Conservation (phyloP, 1,140 invertebrate genomes). For the Hylaeus volcanicus region DNA sequence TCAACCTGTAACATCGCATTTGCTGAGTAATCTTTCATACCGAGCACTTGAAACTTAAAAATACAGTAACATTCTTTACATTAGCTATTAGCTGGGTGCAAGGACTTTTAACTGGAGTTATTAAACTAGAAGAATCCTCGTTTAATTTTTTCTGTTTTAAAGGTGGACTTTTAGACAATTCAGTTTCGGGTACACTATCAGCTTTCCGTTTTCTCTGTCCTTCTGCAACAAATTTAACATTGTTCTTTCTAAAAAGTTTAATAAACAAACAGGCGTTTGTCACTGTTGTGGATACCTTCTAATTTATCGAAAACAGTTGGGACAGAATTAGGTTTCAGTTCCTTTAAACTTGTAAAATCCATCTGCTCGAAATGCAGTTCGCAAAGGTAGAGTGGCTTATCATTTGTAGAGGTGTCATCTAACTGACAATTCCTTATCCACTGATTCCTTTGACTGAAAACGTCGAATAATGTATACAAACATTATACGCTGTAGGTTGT, state of each 20-base stretch:
- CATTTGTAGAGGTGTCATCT: background rate
- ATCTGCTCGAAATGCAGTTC: constrained; percentile 62
- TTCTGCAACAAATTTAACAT: background rate
- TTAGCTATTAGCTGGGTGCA: constrained; percentile 19
- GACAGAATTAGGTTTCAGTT: constrained; percentile 49
- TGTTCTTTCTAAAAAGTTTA: background rate
- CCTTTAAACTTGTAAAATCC: constrained; percentile 28
- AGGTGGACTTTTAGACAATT: background rate
- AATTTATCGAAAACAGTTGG: constrained; percentile 53
- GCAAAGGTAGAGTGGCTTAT: constrained; percentile 39
- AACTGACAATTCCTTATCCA: constrained; percentile 56
- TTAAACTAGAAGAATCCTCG: constrained; percentile 30
- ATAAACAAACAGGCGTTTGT: background rate
- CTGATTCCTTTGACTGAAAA: constrained; percentile 42
- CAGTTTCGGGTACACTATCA: background rate
- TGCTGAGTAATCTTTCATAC: background rate
- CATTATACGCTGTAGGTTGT: too few relatives aligned
- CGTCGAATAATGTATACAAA: background rate
- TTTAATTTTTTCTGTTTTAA: constrained; percentile 45
- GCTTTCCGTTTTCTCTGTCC: constrained; percentile 25
- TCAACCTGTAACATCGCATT: constrained; percentile 25
- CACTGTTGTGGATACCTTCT: constrained; percentile 34
- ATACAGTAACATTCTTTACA: constrained; percentile 42
- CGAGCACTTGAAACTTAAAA: background rate
- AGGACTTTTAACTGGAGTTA: constrained; percentile 35